Percentiles rank a stretch among this genome's conserved stretches.
These are phyloP conservation scores for Pygoscelis adeliae DNA, from an alignment of 2,113 vertebrate species.

Conservation along the genomic window DNA sequence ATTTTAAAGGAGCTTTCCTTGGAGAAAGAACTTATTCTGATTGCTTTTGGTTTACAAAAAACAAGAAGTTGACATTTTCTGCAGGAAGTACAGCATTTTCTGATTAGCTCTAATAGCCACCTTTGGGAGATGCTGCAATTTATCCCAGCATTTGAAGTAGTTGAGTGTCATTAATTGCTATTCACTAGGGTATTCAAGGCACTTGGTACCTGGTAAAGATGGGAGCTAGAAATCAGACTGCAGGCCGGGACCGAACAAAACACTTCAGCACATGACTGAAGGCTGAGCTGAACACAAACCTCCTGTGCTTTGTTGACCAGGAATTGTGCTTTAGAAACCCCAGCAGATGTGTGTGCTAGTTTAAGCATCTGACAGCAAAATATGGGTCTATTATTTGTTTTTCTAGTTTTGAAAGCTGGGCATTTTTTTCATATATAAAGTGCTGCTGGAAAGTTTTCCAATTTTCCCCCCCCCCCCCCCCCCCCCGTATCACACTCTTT, in stretches of 20 bases:
- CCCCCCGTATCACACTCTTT: background rate
- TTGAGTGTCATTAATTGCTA: constrained; percentile 65
- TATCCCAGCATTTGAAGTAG: constrained; percentile 55
- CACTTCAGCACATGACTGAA: background rate
- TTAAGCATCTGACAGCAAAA: background rate
- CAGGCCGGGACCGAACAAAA: constrained; percentile 22
- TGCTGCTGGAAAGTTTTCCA: background rate
- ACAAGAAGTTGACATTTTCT: constrained; percentile 71
- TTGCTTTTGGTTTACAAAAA: constrained; percentile 57
- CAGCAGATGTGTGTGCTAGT: background rate
- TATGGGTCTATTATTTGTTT: fast-evolving
- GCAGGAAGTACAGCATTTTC: constrained; percentile 66
- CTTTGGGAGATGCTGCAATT: constrained; percentile 63
- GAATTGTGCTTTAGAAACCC: background rate
- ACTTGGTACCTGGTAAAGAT: constrained; percentile 48
- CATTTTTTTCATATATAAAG: background rate
- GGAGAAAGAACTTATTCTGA: constrained; percentile 31
- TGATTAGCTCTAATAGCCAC: constrained; percentile 70
- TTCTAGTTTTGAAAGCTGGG: background rate
- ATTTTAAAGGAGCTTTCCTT: constrained; percentile 30
- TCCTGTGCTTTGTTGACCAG: background rate
- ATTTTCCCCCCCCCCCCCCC: fast-evolving
- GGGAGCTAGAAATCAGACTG: constrained; percentile 1
- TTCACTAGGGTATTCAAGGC: constrained; percentile 25
- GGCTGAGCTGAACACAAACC: background rate